Evolutionary conservation across 2,888 invertebrate species (phyloP), one percentile per base, ranked within the genome.

Genomic region (Conops quadrifasciatus): DNA sequence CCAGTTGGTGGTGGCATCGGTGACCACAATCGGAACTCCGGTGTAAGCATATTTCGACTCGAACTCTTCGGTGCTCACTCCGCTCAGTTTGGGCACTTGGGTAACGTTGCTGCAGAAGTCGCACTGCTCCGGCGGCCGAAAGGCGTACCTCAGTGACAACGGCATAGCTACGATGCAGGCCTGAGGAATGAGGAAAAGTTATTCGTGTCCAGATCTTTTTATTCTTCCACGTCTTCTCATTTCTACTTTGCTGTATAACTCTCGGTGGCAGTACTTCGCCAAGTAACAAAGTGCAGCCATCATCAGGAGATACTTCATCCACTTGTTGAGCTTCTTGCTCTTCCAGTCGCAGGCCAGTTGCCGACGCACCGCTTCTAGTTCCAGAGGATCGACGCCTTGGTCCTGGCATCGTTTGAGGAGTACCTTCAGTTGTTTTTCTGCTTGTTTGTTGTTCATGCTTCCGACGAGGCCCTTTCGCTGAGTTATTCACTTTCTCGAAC

Each of bases 1-100:
- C 97, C 97, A 97, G 75, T 91, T 90, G 9, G 78, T 81, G 21
- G 92, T 92, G 0, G 93, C 97, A 84, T 97, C 97, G 4, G 90
- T 91, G 11, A 97, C 89, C 16, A 98, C 91, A 1, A 97, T 93
- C 0, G 97, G 97, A 7, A 89, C 88, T 0, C 92, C 92, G 15
- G 89, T 89, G 80, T 94, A 94, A 0, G 94, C 94, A 79, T 90
- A 96, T 80, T 88, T 86, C 26, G 88, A 82, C 79, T 94, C 93
- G 82, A 97, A 97, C 71, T 90, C 87, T 5, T 86, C 85, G 0
- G 91, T 88, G 0, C 91, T 88, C 21, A 94, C 88, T 78, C 91
- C 90, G 9, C 88, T 82, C 0, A 95, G 87, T 72, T 91, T 90
- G 51, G 89, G 89, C 36, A 94, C 90, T 74, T 88, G 83, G 4